Evolutionary conservation across 2,113 vertebrate species (phyloP), one percentile per base, ranked within the genome.

Genomic region (Pelodiscus sinensis): DNA sequence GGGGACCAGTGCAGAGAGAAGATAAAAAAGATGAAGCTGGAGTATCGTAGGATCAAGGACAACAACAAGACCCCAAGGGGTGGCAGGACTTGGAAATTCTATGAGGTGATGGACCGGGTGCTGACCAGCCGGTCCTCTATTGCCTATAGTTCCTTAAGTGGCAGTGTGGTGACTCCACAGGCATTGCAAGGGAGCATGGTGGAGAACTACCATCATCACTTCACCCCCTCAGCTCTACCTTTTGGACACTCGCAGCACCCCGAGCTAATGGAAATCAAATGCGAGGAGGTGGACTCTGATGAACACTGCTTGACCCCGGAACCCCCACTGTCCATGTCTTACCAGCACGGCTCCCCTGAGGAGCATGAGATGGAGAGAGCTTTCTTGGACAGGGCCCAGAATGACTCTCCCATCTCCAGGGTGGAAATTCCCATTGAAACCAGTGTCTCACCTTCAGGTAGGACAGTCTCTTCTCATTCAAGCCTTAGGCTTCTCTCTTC

Each of bases 21-120:
- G 96, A 99, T 99, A 90, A 99, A 99, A 87, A 99, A 99, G 96
- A 99, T 99, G 98, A 99, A 99, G 96, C 97, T 99, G 95, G 99
- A 99, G 84, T 99, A 99, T 87, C 98, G 99, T 2, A 97, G 98
- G 35, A 98, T 99, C 62, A 99, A 99, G 88, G 99, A 99, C 92
- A 99, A 98, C 82, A 97, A 98, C 93, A 99, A 98, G 35, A 97
- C 96, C 10, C 88, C 97, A 9, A 95, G 98, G 35, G 97, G 98
- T 0, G 97, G 97, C 44, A 95, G 98, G 86, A 97, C 98, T 0
- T 99, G 99, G 98, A 99, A 98, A 97, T 99, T 99, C 82, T 99
- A 98, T 62, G 98, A 99, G 27, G 98, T 99, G 91, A 99, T 99
- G 98, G 99, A 99, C 95, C 96, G 98, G 57, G 99, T 99, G 79